phyloP scores from a whole-genome alignment of 2,888 invertebrate genomes.

The Eupithecia dodoneata region DNA sequence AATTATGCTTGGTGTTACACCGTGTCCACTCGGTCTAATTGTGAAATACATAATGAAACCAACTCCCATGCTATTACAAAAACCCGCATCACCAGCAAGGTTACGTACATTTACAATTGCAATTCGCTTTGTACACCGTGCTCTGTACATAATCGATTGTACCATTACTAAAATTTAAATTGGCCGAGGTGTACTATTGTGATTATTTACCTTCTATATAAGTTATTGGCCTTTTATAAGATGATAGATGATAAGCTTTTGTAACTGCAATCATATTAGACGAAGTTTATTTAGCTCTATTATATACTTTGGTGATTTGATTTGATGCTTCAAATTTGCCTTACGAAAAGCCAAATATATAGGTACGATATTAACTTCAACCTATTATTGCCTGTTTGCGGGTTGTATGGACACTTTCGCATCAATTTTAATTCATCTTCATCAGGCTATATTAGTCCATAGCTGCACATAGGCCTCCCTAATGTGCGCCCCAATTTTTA shows the following conservation, averaged over 20 bases:
- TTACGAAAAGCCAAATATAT: not conserved
- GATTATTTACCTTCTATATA: slow-evolving; percentile 32
- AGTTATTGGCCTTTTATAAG: slow-evolving; percentile 6
- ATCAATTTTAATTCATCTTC: no score
- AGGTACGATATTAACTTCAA: not conserved
- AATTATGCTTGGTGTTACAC: not conserved
- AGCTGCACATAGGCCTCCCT: no score
- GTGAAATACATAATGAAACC: slow-evolving; percentile 38
- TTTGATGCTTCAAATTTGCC: not conserved
- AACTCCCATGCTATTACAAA: slow-evolving; percentile 40
- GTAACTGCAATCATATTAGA: not conserved
- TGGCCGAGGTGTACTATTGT: slow-evolving; percentile 30
- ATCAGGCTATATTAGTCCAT: no score
- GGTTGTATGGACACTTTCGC: no score
- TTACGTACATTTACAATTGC: slow-evolving; percentile 28
- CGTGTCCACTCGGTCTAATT: slow-evolving; percentile 21
- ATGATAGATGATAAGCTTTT: not conserved
- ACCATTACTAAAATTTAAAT: slow-evolving; percentile 38
- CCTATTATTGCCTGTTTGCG: not conserved
- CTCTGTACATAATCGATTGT: slow-evolving; percentile 35
- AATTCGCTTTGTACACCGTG: slow-evolving; percentile 36
- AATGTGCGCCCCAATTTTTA: no score
- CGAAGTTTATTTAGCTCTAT: not conserved
- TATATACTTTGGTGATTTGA: not conserved
- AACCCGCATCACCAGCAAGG: slow-evolving; percentile 41